phyloP scores from a whole-genome alignment of 2,888 invertebrate species.

The Leptinotarsa tumamoca region DNA sequence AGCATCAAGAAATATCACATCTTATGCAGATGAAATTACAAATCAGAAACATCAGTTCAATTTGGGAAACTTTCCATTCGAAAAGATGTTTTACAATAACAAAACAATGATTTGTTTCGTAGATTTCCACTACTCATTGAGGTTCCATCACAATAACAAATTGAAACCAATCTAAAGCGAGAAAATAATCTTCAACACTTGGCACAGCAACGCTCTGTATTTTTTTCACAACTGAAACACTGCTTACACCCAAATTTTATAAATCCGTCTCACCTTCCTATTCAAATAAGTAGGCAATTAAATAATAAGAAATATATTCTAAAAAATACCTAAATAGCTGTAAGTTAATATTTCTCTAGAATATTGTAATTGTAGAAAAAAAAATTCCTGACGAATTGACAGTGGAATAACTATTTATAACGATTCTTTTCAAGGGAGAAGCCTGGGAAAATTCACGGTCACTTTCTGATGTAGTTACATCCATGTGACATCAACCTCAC shows the following conservation, averaged over 20 bases:
- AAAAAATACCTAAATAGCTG: conserved; percentile 20
- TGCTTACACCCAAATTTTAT: background rate
- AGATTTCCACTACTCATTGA: too few species aligned
- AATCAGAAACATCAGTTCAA: too few species aligned
- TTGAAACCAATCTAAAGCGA: too few species aligned
- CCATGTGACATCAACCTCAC: background rate
- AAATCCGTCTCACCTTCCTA: background rate
- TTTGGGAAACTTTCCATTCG: too few species aligned
- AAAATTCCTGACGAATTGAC: background rate
- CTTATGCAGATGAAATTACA: too few species aligned
- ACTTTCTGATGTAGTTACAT: background rate
- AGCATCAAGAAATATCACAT: too few species aligned
- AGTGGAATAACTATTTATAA: background rate
- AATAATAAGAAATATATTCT: conserved; percentile 39
- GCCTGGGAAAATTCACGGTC: background rate
- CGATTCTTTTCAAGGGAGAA: background rate
- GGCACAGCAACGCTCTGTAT: background rate
- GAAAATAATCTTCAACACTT: too few species aligned
- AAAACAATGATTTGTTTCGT: too few species aligned
- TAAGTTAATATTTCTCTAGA: background rate
- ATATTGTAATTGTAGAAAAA: background rate
- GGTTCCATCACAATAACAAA: too few species aligned
- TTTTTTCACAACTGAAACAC: background rate
- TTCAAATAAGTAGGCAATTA: conserved; percentile 25
- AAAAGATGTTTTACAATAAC: too few species aligned